A percentile compares a stretch with the other conserved stretches of the same genome.
These are phyloP conservation scores for Onychostoma macrolepis DNA, from an alignment of 2,113 vertebrate species.

Conservation along the genomic window DNA sequence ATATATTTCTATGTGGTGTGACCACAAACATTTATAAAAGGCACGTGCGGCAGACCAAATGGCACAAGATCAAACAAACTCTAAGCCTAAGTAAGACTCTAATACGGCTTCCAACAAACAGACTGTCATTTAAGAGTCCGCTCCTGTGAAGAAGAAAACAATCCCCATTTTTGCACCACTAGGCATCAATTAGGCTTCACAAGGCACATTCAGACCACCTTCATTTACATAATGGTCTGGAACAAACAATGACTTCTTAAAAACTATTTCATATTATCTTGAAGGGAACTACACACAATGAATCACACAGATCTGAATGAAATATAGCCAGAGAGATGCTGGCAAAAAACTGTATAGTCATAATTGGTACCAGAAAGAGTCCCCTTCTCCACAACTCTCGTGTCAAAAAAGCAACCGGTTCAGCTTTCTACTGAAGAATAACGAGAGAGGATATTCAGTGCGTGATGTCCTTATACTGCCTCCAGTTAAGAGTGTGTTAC, in stretches of 20 bases:
- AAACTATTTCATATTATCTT: background rate
- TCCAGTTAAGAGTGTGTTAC: conserved; percentile 4
- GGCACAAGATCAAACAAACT: conserved; percentile 12
- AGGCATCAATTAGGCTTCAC: conserved; percentile 5
- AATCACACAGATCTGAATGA: background rate
- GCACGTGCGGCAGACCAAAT: background rate
- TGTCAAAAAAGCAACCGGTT: background rate
- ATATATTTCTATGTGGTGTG: conserved; percentile 19
- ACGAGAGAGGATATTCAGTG: conserved; percentile 1
- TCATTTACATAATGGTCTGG: conserved; percentile 7
- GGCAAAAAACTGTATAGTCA: background rate
- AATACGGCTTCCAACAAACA: background rate
- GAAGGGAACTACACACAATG: background rate
- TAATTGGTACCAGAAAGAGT: background rate
- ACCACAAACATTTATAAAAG: conserved; percentile 29
- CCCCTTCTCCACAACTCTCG: background rate
- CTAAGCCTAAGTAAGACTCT: background rate
- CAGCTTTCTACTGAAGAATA: background rate
- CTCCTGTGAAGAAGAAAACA: background rate
- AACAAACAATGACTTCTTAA: background rate
- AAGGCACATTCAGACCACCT: background rate
- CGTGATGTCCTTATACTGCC: background rate
- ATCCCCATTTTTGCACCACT: background rate
- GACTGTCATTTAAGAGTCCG: background rate
- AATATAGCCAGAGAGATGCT: background rate